Conservation (phyloP, 2,797 vertebrate species). For the Sebastes kiyomatsui region DNA sequence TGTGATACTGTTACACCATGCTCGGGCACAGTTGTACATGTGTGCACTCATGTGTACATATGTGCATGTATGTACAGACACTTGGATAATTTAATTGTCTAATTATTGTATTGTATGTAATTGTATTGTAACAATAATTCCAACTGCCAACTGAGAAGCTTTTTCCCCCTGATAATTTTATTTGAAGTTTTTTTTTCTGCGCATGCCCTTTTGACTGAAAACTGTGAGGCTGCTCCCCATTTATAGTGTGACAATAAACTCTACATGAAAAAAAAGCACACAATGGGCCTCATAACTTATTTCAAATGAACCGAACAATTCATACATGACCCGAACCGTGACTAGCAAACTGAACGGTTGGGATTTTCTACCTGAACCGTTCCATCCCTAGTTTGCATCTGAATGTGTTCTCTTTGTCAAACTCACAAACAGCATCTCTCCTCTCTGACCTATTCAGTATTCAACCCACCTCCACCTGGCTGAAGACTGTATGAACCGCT, state of each 20-base stretch:
- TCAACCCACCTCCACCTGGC: slow-evolving; percentile 97
- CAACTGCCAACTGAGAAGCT: too few species aligned
- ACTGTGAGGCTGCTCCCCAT: too few species aligned
- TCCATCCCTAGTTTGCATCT: not conserved
- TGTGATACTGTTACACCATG: not conserved
- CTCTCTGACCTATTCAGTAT: slow-evolving; percentile 80
- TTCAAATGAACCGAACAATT: too few species aligned
- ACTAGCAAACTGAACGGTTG: too few species aligned
- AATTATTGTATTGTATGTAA: not conserved
- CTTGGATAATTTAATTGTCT: not conserved
- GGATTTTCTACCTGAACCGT: too few species aligned
- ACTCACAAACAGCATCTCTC: not conserved
- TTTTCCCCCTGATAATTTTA: too few species aligned
- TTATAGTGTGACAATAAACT: too few species aligned
- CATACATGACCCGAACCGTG: too few species aligned
- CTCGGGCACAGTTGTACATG: not conserved
- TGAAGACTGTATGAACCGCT: slow-evolving; percentile 99
- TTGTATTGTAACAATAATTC: not conserved
- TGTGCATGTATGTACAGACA: not conserved
- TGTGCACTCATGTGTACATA: not conserved
- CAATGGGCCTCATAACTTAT: too few species aligned
- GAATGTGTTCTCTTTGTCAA: not conserved
- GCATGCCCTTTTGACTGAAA: too few species aligned
- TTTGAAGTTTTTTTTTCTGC: too few species aligned
- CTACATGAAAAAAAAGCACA: too few species aligned